Evolutionary conservation across 2,797 vertebrate genomes (phyloP), one percentile per base, ranked within the genome.

Genomic region (Pelochelys cantorii): DNA sequence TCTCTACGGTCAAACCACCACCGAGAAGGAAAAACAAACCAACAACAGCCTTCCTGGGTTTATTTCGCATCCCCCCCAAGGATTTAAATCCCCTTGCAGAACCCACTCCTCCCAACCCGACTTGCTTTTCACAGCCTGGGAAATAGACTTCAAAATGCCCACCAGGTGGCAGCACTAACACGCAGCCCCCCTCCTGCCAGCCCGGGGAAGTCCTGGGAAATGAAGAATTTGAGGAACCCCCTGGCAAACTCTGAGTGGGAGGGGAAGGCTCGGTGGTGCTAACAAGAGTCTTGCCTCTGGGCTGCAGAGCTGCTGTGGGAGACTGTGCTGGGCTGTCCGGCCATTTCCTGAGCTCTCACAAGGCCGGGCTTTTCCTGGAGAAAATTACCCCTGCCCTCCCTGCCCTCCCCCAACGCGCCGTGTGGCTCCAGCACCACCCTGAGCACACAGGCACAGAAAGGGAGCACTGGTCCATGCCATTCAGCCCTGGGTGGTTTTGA

Each of bases 401-500:
- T 22, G 84, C 84, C 83, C 56, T 56, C 11, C 80, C 56, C 34
- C 6, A 62, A 52, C 29, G 17, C 7, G 14, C 23, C 2, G 0
- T 0, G 25, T 25, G n/a, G 60, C 81, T 14, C 22, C 13, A 7
- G 87, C 91, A 90, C 84, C 52, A 81, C 56, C 68, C 57, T 81
- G 83, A 81, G 55, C 34, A 0, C 2, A 5, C 84, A 62, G 52
- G 13, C n/a, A 74, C 89, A 82, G 0, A 0, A 86, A 75, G 90
- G 82, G 80, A 86, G 84, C 57, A 1, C 23, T 87, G 0, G 89
- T 93, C 90, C 83, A 48, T 92, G 71, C 54, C 53, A 60, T 92
- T 92, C 60, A 88, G 91, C 75, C 98, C 92, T 96, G 98, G 98
- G 97, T 98, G 97, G 98, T 98, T 81, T 92, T 97, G 98, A 98